These are phyloP conservation scores for Pachyrhynchus sulphureomaculatus DNA, from an alignment of 1,140 invertebrate genomes.

Conservation along the genomic window DNA sequence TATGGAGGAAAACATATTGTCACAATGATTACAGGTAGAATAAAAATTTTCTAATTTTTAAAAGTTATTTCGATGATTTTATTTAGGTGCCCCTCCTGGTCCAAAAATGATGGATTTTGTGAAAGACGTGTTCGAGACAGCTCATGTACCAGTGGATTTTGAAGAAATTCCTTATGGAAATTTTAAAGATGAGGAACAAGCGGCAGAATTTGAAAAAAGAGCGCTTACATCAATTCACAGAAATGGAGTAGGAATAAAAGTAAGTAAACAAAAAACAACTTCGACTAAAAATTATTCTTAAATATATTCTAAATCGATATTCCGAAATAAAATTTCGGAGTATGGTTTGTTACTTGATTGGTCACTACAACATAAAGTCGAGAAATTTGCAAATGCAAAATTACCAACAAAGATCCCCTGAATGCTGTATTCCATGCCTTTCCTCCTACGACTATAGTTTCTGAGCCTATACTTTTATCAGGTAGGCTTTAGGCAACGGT, in stretches of 20 bases:
- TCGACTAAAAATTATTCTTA: no score
- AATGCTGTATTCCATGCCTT: no score
- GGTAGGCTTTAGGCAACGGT: no score
- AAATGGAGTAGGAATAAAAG: conserved; percentile 70
- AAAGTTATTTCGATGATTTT: not conserved
- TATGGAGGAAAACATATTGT: conserved; percentile 64
- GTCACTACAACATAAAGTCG: no score
- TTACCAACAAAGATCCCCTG: no score
- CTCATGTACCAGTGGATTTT: conserved; percentile 66
- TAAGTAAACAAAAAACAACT: conserved; percentile 42
- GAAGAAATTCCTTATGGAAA: conserved; percentile 55
- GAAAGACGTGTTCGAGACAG: conserved; percentile 57
- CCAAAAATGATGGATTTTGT: conserved; percentile 61
- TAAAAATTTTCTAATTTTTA: no score
- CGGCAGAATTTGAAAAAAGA: conserved; percentile 54
- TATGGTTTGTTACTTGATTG: no score
- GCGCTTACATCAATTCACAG: conserved; percentile 65
- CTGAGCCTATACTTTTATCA: no score
- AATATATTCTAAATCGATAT: no score
- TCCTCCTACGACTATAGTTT: no score
- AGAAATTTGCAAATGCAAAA: no score
- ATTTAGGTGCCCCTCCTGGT: conserved; percentile 55
- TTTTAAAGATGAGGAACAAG: conserved; percentile 48
- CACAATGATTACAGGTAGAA: conserved; percentile 58
- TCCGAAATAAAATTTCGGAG: no score